phyloP scores from a whole-genome alignment of 2,888 invertebrate genomes.

The Andrena flavipes region DNA sequence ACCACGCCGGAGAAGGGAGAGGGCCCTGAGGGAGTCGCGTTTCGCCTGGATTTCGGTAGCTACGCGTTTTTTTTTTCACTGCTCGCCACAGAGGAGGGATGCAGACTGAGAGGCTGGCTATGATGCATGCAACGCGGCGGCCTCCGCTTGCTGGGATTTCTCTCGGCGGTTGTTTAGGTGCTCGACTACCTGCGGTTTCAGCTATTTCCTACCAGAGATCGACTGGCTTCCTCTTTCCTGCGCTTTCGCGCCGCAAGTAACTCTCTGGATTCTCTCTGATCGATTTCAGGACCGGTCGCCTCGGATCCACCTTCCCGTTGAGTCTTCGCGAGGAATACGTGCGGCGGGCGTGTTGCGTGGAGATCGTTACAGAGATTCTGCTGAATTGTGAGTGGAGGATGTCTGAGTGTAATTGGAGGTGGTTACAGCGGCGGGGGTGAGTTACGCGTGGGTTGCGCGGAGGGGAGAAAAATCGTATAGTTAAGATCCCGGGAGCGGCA shows the following conservation, averaged over 20 bases:
- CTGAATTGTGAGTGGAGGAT: too few species aligned
- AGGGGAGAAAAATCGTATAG: neutral
- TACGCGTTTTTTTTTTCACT: neutral
- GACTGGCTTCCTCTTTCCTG: neutral
- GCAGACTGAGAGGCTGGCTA: neutral
- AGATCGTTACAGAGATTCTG: too few species aligned
- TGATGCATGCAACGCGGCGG: neutral
- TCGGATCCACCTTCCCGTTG: too few species aligned
- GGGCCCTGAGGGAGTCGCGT: conserved; percentile 11
- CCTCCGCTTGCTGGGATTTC: neutral
- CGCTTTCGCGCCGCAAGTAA: neutral
- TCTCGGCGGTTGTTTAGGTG: conserved; percentile 20
- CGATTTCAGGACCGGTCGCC: too few species aligned
- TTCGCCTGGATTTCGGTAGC: conserved; percentile 10
- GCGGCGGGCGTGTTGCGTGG: too few species aligned
- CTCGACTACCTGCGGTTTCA: neutral
- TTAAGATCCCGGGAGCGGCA: neutral
- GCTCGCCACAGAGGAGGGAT: too few species aligned
- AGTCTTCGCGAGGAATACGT: too few species aligned
- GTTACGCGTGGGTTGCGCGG: too few species aligned
- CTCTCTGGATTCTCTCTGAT: too few species aligned
- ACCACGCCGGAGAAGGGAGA: neutral
- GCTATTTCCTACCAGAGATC: neutral
- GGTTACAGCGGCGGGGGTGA: too few species aligned
- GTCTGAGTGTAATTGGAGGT: too few species aligned